Evolutionary conservation across 2,797 vertebrate species (phyloP).

Genomic region (Dendrocincla tyrannina): DNA sequence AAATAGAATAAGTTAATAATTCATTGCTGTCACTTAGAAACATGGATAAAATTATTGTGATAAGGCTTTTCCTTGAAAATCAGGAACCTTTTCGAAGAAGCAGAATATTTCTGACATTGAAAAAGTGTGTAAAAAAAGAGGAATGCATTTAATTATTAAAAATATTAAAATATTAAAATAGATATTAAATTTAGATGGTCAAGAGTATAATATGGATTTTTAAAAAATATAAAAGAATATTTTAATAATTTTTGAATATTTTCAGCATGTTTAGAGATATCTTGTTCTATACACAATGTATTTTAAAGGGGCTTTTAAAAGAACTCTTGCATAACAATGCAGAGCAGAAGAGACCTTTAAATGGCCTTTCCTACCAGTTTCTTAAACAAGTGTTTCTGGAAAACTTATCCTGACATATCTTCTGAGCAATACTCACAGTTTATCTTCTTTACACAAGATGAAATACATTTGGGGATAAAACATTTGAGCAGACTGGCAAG

Average conservation of each 20-base stretch:
- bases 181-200: background rate
- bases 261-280: background rate
- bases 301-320: background rate
- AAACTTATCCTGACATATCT: background rate
- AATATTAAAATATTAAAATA: background rate
- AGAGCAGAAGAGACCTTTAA: background rate
- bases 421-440: background rate
- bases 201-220: background rate
- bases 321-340: background rate
- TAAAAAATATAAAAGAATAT: background rate
- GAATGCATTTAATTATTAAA: background rate
- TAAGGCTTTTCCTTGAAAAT: background rate
- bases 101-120: slow-evolving; percentile 16
- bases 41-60: background rate
- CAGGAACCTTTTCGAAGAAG: background rate
- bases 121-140: background rate
- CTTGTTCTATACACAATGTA: background rate
- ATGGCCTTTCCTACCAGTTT: background rate
- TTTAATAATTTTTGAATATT: background rate
- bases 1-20: slow-evolving; percentile 42
- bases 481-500: background rate
- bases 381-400: background rate
- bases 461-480: background rate
- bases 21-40: background rate
- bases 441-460: background rate